Base-by-base conservation (phyloP, 2,113 vertebrate genomes). In the western clawed frog (Xenopus tropicalis) region DNA sequence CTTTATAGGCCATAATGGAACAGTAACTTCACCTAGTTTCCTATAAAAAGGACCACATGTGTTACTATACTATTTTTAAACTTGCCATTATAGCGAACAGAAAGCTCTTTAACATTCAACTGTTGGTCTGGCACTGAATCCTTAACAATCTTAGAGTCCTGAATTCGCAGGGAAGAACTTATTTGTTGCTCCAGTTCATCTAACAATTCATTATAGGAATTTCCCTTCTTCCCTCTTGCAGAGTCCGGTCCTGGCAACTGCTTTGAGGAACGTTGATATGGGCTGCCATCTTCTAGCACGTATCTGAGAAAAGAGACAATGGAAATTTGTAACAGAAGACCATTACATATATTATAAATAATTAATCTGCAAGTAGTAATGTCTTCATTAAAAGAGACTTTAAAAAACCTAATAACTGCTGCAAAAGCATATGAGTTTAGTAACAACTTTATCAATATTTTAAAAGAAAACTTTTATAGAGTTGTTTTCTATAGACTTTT, bases 121-220 rank as follows among this genome's bases (percentile, higher is more conserved):
- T 95, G 93, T 56, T 98, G 94, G 81, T 99, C 97, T 52, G 96
- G 94, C 23, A 96, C 79, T 0, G 91, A 91, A 80, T 98, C 94
- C 82, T 90, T 94, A 42, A 94, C 87, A 54, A 82, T 71, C 0
- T 86, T 87, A 68, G 87, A 88, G 21, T 85, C 84, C 63, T 84
- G 85, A 20, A 95, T 81, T 62, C 91, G 79, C 79, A 89, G 88
- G 71, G 88, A 91, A 70, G 86, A 87, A 79, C 91, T 91, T 67
- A 94, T 67, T 66, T 94, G 92, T 8, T 96, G 93, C 23, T 91
- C 92, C 0, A 95, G 82, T 79, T 95, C 91, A 61, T 94, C 93
- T 78, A 94, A 87, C 0, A 87, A 69, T 19, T 84, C 93, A 79
- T 83, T 80, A 70, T 80, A 83, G 71, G 81, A 86, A 22, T 90